Base-by-base conservation (phyloP, 2,888 invertebrate genomes). In the Dolichopus griseipennis region DNA sequence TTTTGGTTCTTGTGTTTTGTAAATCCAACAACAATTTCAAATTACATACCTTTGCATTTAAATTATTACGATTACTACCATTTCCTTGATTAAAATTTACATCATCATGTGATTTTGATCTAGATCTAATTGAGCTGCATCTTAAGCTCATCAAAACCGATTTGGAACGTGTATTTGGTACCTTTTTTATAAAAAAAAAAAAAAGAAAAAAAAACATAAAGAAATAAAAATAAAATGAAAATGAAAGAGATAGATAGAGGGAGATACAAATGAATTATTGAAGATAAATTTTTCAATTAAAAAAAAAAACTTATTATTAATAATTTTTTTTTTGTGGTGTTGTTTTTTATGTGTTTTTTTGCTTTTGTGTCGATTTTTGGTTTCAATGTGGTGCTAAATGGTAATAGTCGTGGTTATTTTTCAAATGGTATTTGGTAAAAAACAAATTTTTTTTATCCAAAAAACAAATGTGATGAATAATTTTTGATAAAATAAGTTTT, bases 61-160 rank as follows among this genome's bases (percentile, higher is more conserved):
- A 37, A n/a, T 37, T 37, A 64, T 37, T 34, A 27, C 5, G 27
- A 27, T 27, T 27, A 27, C 5, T 27, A 64, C 62, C 62, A 27
- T 7, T 18, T 64, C 37, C 64, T 20, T 33, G 20, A 34, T 69
- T 67, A 67, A 66, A 68, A 69, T 73, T 73, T 43, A 75, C 72
- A 69, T 74, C 73, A 68, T 75, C 69, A 22, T 74, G 71, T 66
- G 76, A 76, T 72, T 75, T 75, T 21, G 75, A 75, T 70, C 73
- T 74, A 41, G 75, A 73, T 66, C 76, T 72, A 65, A 73, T 71
- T n/a, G 76, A 73, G 71, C 74, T 75, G 73, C 74, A 75, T 72
- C 76, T 73, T 68, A 77, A 75, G 72, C 76, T 76, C 75, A 75
- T 77, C 72, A 77, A 72, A 70, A 76, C 75, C 61, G 76, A 76